Conservation (phyloP, 2,113 vertebrate species). For the Astur gentilis region DNA sequence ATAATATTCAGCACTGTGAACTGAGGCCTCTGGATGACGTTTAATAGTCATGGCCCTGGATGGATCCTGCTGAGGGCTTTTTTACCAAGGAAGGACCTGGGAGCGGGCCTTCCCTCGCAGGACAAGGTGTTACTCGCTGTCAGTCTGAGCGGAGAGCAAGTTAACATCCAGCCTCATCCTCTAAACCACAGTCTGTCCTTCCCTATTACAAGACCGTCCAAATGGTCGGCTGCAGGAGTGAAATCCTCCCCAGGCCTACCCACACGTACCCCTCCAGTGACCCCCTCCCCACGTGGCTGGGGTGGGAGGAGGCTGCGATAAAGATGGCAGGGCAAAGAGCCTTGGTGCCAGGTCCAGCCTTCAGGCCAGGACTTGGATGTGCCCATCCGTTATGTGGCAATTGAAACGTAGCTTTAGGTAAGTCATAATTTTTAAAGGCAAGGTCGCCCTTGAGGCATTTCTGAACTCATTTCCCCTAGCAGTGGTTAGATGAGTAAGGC, state of each 20-base stretch:
- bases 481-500: background rate
- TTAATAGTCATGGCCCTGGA: background rate
- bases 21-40: background rate
- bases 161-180: background rate
- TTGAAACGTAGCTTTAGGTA: background rate
- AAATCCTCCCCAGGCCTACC: background rate
- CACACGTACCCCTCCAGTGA: accelerated
- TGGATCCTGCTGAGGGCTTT: background rate
- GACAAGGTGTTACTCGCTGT: background rate
- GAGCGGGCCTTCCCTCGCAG: background rate
- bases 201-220: background rate
- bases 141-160: background rate
- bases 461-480: background rate
- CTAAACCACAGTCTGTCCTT: background rate
- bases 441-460: background rate
- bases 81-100: background rate
- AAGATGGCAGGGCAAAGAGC: background rate
- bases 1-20: background rate
- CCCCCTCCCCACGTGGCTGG: background rate
- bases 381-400: background rate
- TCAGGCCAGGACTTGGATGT: background rate
- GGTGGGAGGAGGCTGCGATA: background rate
- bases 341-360: background rate
- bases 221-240: background rate
- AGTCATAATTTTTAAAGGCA: background rate